Base-by-base conservation (phyloP, 2,113 vertebrate species). In the Colossoma macropomum region DNA sequence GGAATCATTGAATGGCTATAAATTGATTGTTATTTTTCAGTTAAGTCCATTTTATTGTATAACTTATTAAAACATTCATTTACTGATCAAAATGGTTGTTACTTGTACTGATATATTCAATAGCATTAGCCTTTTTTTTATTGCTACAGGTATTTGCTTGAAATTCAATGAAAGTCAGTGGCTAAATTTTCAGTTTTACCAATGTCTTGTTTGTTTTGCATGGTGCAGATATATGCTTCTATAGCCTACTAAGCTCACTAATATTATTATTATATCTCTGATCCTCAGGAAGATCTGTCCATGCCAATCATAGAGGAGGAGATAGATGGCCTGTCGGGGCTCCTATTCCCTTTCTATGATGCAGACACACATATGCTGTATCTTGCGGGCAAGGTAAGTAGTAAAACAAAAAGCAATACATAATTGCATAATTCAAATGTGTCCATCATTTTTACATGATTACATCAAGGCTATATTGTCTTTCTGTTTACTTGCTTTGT, bases 361-460 rank as follows among this genome's bases (percentile, higher is more conserved):
- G 94, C 96, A 0, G 97, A 99, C 91, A 99, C 98, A 0, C 98
- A 98, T 90, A 99, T 99, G 98, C 87, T 99, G 30, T 99, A 98
- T 91, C 86, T 99, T 92, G 97, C 98, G 48, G 98, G 98, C 87
- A 99, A 99, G 97, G 98, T 99, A 59, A 73, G 88, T 23, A n/a
- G 25, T 50, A 19, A 25, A 27, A 27, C 1, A 56, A 52, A 11
- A 52, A 11, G 19, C 19, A 1, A 56, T 19, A 7, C 34, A 38
- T 38, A 56, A 1, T 56, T 56, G 1, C 7, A 4, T 56, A 21
- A 56, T 21, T 21, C 52, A 56, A 12, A 17, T 6, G 19, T 12
- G 9, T 48, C 45, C 8, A 15, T 12, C 13, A n/a, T n/a, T n/a
- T n/a, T n/a, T n/a, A n/a, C n/a, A n/a, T 41, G 38, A 9, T 41